phyloP scores from a whole-genome alignment of 1,140 invertebrate genomes.

The Bombus pyrosoma region DNA sequence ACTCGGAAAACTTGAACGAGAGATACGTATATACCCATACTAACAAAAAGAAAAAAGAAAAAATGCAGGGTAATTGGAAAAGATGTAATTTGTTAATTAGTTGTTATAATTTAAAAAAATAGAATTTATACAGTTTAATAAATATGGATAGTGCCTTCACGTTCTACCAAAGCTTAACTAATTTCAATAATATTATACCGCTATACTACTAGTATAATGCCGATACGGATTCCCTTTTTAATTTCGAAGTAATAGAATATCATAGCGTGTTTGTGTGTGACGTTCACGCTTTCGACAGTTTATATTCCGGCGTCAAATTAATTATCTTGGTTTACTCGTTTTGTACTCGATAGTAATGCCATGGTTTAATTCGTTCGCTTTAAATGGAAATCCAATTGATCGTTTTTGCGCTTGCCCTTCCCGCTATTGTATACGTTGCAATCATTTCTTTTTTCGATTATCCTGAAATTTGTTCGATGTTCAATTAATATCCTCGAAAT shows the following conservation, averaged over 20 bases:
- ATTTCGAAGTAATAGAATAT: neutral
- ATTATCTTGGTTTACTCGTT: slow-evolving; percentile 28
- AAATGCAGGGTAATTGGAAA: neutral
- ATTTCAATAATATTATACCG: neutral
- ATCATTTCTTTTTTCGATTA: neutral
- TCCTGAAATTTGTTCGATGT: neutral
- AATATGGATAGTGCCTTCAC: neutral
- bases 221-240: neutral
- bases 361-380: slow-evolving; percentile 26
- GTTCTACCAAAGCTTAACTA: neutral
- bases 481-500: neutral
- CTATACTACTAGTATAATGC: neutral
- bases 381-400: slow-evolving; percentile 31
- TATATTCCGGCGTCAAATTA: slow-evolving; percentile 24
- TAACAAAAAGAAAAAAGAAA: neutral
- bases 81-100: neutral
- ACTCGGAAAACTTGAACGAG: neutral
- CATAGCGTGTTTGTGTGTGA: neutral
- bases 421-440: neutral
- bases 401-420: slow-evolving; percentile 11
- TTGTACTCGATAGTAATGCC: slow-evolving; percentile 11
- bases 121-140: neutral
- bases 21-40: neutral
- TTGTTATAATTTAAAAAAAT: neutral
- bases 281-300: slow-evolving; percentile 1